A percentile compares a stretch with the other conserved stretches of the same genome.
Conservation (phyloP, 2,113 vertebrate genomes). For the Larimichthys crocea region DNA sequence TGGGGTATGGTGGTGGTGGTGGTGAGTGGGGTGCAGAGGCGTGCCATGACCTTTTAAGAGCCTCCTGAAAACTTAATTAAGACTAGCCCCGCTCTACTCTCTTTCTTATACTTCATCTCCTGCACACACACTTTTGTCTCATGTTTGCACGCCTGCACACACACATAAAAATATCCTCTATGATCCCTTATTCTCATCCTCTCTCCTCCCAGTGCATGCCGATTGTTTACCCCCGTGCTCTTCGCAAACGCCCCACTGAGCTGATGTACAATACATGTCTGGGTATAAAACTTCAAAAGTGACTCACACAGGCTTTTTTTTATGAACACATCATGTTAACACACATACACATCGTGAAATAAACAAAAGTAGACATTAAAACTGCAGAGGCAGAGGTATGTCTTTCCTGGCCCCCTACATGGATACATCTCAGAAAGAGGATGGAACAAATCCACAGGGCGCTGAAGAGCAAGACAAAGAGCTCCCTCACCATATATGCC, state of each 20-base stretch:
- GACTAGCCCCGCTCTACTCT: conserved; percentile 61
- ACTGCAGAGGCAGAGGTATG: conserved; percentile 61
- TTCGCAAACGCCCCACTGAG: conserved; percentile 35
- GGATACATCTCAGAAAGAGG: conserved; percentile 57
- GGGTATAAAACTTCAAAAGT: conserved; percentile 44
- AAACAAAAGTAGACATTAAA: conserved; percentile 66
- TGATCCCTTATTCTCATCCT: conserved; percentile 28
- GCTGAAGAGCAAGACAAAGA: conserved; percentile 38
- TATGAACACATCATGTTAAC: conserved; percentile 27
- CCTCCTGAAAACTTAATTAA: conserved; percentile 84
- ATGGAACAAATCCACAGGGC: conserved; percentile 26
- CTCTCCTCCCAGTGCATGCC: conserved; percentile 23
- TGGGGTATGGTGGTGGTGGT: conserved; percentile 34
- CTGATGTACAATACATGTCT: conserved; percentile 28
- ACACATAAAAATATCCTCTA: conserved; percentile 11
- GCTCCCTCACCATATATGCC: conserved; percentile 40
- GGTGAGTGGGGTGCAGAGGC: conserved; percentile 61
- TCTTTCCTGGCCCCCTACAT: conserved; percentile 55
- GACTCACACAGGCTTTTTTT: conserved; percentile 46
- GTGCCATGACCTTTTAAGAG: conserved; percentile 82
- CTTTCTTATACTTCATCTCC: conserved; percentile 37
- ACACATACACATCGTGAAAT: conserved; percentile 14
- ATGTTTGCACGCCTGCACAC: conserved; percentile 8
- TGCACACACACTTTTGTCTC: background rate
- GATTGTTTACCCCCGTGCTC: conserved; percentile 54